Base-by-base conservation (phyloP, 2,113 vertebrate genomes). In the Danionella cerebrum region DNA sequence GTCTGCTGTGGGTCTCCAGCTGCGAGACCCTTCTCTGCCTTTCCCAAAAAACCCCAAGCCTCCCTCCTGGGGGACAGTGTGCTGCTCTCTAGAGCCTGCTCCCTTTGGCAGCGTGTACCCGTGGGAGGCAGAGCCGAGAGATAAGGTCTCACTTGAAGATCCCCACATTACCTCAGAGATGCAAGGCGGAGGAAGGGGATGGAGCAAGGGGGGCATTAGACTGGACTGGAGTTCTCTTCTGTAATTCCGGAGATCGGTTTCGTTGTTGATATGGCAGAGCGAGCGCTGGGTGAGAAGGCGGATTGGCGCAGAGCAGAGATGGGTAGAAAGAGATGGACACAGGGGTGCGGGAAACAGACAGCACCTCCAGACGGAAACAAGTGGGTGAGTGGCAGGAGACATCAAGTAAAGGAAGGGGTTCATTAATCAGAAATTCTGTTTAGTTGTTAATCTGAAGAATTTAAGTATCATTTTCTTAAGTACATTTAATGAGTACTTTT, bases 341-440 rank as follows among this genome's bases (percentile, higher is more conserved):
- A 3, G 73, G 13, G 58, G 69, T 52, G 67, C 66, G 41, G 63
- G 42, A 66, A 69, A 59, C 71, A 67, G 65, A 57, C 72, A 8
- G 0, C 13, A 8, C 73, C 35, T 16, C 64, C 14, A 38, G 73
- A 84, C 54, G 44, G 71, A 14, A 80, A 69, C 48, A 87, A 85
- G 64, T 79, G 80, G 87, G 88, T 89, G 71, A 89, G 88, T 86
- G 19, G n/a, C n/a, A n/a, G n/a, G n/a, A n/a, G n/a, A n/a, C n/a
- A n/a, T n/a, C 21, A 21, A 13, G 21, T n/a, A 45, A 3, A 33
- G 29, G 29, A 33, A 6, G 29, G 29, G 9, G 29, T 9, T n/a
- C n/a, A n/a, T n/a, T n/a, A n/a, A n/a, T n/a, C n/a, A n/a, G n/a
- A n/a, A n/a, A n/a, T n/a, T n/a, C n/a, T n/a, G n/a, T n/a, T n/a